Evolutionary conservation across 2,888 invertebrate species (phyloP), one percentile per base, ranked within the genome.

Genomic region (Tachina fera): DNA sequence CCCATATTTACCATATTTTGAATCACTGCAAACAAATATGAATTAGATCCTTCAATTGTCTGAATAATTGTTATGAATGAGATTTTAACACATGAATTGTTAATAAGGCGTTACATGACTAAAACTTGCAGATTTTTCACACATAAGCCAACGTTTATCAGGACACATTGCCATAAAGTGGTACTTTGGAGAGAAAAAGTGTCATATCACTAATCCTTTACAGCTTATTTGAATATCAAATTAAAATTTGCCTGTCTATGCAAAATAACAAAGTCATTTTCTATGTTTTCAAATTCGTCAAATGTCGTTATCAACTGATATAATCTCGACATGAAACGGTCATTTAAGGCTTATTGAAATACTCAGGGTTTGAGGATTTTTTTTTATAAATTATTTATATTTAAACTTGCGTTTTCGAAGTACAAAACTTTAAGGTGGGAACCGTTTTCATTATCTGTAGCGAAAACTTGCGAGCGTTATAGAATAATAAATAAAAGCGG

Each of bases 201-300:
- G 86, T 83, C 86, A 86, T 68, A 72, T 86, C 83, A 86, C 79
- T 76, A 79, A 86, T 79, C 75, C 71, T 67, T 71, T 43, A 71
- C 56, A 53, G 10, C 56, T 61, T 71, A 83, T 76, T 85, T 72
- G 79, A 67, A 76, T 83, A 71, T 71, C 43, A 45, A 72, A 72
- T 60, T 60, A 60, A 67, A 72, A 53, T 72, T 31, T 77, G 19
- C 63, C 45, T 61, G 78, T 70, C 11, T 67, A 41, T 14, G 47
- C 61, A 68, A 79, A 68, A 77, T 47, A 56, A 22, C 49, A 67
- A 76, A 83, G 83, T 80, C 63, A 80, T 86, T 72, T 76, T 41
- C 39, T 13, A 58, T 76, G 76, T 70, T 79, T 82, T 56, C 11
- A 6, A 47, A 72, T 80, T 76, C 77, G 72, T 72, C 65, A 71